Percentiles rank a stretch among this genome's conserved stretches.
phyloP scores from a whole-genome alignment of 37 sponge, comb jelly and placozoan species.

The Theonella swinhoei region DNA sequence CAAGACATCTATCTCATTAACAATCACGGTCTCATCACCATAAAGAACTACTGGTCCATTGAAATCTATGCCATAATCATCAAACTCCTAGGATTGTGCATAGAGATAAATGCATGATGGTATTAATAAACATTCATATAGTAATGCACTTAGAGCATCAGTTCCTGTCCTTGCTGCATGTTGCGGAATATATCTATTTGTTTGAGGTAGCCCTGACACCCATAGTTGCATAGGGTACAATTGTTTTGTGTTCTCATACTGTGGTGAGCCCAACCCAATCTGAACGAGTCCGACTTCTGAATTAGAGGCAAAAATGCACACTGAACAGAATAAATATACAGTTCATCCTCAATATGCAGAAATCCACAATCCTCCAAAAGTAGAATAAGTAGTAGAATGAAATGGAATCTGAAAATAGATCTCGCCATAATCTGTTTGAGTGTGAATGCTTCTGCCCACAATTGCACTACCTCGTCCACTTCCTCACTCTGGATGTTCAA shows the following conservation, averaged over 20 bases:
- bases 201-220: neutral
- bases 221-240: conserved; percentile 49
- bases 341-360: conserved; percentile 8
- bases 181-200: neutral
- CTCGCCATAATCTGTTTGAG: conserved; percentile 65
- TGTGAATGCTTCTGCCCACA: conserved; percentile 54
- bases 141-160: neutral
- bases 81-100: neutral
- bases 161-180: conserved; percentile 15
- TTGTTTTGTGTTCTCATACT: conserved; percentile 29
- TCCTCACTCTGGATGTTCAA: conserved; percentile 34
- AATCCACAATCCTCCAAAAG: conserved; percentile 35
- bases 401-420: conserved; percentile 49
- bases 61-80: conserved; percentile 43
- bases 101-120: neutral
- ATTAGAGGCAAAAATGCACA: conserved; percentile 33
- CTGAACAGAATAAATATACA: conserved; percentile 42
- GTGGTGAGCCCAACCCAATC: conserved; percentile 36
- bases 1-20: conserved; percentile 12
- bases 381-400: conserved; percentile 40
- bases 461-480: conserved; percentile 59
- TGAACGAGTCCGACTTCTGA: conserved; percentile 18
- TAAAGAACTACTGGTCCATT: conserved; percentile 29
- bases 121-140: neutral
- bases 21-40: conserved; percentile 27